Percentiles rank a stretch among this genome's conserved stretches.
These are phyloP conservation scores for Glomeris maerens DNA, from an alignment of 1,140 invertebrate genomes.

Conservation along the genomic window DNA sequence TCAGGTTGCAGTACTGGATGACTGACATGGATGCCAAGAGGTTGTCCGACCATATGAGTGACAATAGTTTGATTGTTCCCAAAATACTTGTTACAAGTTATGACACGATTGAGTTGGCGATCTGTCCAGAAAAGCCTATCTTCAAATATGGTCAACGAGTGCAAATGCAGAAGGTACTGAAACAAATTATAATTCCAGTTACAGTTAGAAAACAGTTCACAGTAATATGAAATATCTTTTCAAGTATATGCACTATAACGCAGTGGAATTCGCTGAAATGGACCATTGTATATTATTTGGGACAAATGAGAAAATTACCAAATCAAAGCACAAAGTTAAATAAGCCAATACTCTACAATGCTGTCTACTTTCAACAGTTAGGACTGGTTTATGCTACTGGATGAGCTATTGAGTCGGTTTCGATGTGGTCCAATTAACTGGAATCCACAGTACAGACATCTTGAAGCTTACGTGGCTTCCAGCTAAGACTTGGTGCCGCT, in stretches of 20 bases:
- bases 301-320: too few species aligned
- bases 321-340: too few species aligned
- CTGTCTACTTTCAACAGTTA: too few species aligned
- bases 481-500: constrained; percentile 53
- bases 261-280: constrained; percentile 15
- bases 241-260: constrained; percentile 5
- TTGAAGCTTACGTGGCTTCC: constrained; percentile 31
- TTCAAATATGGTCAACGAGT: constrained; percentile 78
- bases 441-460: neutral
- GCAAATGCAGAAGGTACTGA: constrained; percentile 86
- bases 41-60: constrained; percentile 84
- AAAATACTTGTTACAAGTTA: constrained; percentile 74
- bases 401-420: too few species aligned
- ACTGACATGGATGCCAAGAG: constrained; percentile 83
- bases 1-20: constrained; percentile 81
- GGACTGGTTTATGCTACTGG: too few species aligned
- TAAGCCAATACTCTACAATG: constrained; percentile 9
- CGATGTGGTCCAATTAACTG: too few species aligned
- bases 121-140: constrained; percentile 96
- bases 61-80: constrained; percentile 83
- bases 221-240: too few species aligned
- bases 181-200: constrained; percentile 26
- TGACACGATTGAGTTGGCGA: constrained; percentile 63
- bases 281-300: too few species aligned
- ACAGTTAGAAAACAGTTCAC: constrained; percentile 35